Evolutionary conservation across 1,140 invertebrate species (phyloP).

Genomic region (Caerostris darwini): DNA sequence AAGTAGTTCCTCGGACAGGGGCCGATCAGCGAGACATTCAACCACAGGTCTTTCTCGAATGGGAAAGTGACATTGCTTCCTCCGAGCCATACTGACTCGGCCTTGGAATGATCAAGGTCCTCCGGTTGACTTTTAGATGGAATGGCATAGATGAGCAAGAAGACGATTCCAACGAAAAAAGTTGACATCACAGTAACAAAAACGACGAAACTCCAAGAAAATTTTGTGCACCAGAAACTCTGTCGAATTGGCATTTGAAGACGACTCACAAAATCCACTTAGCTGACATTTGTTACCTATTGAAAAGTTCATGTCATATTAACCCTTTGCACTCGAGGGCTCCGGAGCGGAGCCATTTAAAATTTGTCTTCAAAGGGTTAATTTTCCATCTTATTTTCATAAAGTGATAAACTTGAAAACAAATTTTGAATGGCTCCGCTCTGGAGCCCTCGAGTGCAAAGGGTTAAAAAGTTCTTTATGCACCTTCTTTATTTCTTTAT

Average conservation of each 20-base stretch:
- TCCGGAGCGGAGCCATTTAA: no score
- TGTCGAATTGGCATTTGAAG: not conserved
- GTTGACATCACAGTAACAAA: not conserved
- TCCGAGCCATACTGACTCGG: not conserved
- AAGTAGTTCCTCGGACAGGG: constrained; percentile 44
- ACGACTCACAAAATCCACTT: not conserved
- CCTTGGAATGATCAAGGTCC: not conserved
- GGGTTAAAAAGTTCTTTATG: no score
- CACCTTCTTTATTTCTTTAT: no score
- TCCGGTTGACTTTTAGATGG: not conserved
- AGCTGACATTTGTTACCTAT: not conserved
- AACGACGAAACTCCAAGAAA: not conserved
- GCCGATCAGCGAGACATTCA: not conserved
- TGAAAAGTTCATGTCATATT: not conserved
- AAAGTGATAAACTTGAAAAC: no score
- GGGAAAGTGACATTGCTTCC: constrained; percentile 26
- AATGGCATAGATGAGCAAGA: not conserved
- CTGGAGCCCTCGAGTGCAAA: no score
- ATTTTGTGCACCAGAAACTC: not conserved
- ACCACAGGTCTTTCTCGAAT: not conserved
- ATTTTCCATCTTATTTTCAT: no score
- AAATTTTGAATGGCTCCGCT: no score
- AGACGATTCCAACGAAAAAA: not conserved
- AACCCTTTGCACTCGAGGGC: no score
- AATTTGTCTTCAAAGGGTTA: no score